A percentile compares a stretch with the other conserved stretches of the same genome.
phyloP scores from a whole-genome alignment of 2,113 vertebrate genomes.

The Caretta caretta region DNA sequence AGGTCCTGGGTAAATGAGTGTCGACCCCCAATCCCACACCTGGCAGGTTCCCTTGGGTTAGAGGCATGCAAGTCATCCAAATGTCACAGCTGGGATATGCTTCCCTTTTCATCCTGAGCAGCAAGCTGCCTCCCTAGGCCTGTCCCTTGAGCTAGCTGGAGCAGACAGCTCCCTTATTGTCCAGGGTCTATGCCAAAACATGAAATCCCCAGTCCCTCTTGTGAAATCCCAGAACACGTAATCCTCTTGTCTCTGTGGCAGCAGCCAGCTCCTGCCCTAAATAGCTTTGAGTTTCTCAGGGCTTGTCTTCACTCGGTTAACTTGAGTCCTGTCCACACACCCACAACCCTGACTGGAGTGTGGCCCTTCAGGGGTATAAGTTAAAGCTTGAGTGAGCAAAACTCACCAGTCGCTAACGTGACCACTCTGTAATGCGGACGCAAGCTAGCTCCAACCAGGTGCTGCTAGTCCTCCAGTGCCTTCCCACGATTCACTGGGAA shows the following conservation, averaged over 20 bases:
- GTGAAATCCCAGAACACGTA: too few relatives aligned
- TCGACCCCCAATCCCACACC: constrained; percentile 1
- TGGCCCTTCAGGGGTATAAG: not conserved
- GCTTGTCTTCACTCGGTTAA: not conserved
- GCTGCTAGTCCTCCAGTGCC: not conserved
- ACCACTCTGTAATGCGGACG: not conserved
- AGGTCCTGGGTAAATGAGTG: constrained; percentile 25
- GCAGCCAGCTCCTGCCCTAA: not conserved
- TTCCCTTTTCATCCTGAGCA: not conserved
- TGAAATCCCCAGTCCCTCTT: constrained; percentile 55
- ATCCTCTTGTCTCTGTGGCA: not conserved
- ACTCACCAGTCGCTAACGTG: not conserved
- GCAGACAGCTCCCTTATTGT: not conserved
- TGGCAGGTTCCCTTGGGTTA: constrained; percentile 2
- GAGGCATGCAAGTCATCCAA: constrained; percentile 60
- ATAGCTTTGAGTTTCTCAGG: not conserved
- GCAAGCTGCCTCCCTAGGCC: not conserved
- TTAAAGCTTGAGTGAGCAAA: accelerated
- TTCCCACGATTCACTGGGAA: not conserved
- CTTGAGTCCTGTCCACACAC: not conserved
- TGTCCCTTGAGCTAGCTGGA: not conserved
- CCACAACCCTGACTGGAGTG: not conserved
- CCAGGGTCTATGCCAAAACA: not conserved
- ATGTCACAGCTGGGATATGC: constrained; percentile 66
- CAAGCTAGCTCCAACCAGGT: not conserved